These are phyloP conservation scores for Myotis findleyi DNA, from an alignment of 2,797 vertebrate species.

Conservation along the genomic window DNA sequence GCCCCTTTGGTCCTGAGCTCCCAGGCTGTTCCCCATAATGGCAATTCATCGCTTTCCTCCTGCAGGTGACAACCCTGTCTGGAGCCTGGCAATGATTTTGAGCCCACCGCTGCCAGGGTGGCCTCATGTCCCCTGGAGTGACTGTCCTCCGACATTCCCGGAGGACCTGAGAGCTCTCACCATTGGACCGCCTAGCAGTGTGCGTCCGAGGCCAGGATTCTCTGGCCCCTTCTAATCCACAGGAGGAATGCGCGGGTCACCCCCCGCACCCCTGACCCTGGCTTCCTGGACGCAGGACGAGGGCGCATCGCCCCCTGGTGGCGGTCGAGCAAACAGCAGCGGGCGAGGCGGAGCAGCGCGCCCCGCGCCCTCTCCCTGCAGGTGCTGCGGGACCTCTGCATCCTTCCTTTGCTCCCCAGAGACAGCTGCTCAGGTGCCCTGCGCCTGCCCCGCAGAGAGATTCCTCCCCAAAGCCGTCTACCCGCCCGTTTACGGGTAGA, in stretches of 20 bases:
- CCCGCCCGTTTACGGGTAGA: not conserved
- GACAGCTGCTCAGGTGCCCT: too few species aligned
- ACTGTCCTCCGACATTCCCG: not conserved
- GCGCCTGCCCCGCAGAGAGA: not conserved
- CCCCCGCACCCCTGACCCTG: not conserved
- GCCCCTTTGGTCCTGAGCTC: not conserved
- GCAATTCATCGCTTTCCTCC: not conserved
- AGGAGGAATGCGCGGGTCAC: not conserved
- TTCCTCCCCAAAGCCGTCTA: not conserved
- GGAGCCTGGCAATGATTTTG: not conserved
- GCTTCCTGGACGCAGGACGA: not conserved
- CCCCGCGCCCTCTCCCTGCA: accelerated
- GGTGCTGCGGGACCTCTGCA: too few species aligned
- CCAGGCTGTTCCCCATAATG: not conserved
- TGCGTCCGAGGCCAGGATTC: not conserved
- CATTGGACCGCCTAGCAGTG: not conserved
- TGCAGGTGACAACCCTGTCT: not conserved
- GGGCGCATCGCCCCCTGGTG: constrained; percentile 55
- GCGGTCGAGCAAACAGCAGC: accelerated
- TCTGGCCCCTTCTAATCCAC: too few species aligned
- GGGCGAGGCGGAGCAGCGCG: not conserved
- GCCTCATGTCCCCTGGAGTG: not conserved
- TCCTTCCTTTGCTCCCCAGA: not conserved
- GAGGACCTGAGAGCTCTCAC: not conserved
- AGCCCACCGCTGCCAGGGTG: not conserved